Conservation (phyloP, 1,140 invertebrate genomes). For the Hydropsyche tenuis region DNA sequence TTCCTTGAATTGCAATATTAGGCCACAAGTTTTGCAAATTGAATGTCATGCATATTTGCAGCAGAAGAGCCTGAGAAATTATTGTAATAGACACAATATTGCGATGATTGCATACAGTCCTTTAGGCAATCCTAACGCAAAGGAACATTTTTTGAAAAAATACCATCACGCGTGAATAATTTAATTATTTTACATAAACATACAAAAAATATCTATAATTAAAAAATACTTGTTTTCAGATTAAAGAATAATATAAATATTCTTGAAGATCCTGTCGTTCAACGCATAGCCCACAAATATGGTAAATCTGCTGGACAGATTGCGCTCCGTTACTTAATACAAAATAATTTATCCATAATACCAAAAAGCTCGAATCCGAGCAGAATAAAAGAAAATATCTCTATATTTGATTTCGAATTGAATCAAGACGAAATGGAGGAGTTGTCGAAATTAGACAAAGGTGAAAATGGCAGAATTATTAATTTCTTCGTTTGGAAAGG, state of each 20-base stretch:
- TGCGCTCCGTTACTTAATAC: conserved; percentile 63
- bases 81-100: conserved; percentile 75
- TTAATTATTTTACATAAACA: no score
- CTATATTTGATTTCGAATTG: conserved; percentile 71
- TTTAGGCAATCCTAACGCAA: conserved; percentile 68
- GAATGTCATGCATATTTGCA: conserved; percentile 86
- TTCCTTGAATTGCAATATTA: conserved; percentile 33
- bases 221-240: conserved; percentile 46
- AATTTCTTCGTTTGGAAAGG: conserved; percentile 67
- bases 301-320: conserved; percentile 64
- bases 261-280: conserved; percentile 63
- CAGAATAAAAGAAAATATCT: conserved; percentile 65
- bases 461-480: conserved; percentile 73
- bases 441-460: conserved; percentile 67
- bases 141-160: conserved; percentile 60
- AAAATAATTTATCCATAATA: conserved; percentile 64
- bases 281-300: conserved; percentile 59
- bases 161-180: conserved; percentile 63
- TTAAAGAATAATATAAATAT: conserved; percentile 64
- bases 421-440: conserved; percentile 62
- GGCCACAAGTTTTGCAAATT: conserved; percentile 55
- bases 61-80: conserved; percentile 77
- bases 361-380: conserved; percentile 64
- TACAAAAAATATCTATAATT: neutral
- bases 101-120: conserved; percentile 85